Conservation (phyloP, 2,888 invertebrate genomes). For the Myopa tessellatipennis region DNA sequence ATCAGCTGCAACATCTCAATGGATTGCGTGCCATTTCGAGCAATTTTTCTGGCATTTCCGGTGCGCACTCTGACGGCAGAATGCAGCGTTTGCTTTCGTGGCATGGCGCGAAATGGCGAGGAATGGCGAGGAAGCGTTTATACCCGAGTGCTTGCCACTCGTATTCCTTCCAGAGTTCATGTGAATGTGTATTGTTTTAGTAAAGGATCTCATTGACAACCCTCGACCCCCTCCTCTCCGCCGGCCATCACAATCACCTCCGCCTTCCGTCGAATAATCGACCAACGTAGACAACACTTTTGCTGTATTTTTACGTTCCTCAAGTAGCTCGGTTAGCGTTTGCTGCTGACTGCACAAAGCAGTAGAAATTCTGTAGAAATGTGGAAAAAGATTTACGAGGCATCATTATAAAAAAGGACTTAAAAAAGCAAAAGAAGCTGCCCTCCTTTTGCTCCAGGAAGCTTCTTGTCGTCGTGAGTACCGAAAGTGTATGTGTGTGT, state of each 20-base stretch:
- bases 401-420: constrained; percentile 24
- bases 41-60: constrained; percentile 37
- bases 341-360: background rate
- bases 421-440: background rate
- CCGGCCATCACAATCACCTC: background rate
- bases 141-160: too few species aligned
- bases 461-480: constrained; percentile 1
- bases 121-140: background rate
- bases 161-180: too few species aligned
- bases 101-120: background rate
- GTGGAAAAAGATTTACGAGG: constrained; percentile 44
- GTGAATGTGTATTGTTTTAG: too few species aligned
- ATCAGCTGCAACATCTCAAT: constrained; percentile 37
- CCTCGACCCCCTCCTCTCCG: background rate
- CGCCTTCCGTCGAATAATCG: background rate
- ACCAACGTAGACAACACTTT: background rate
- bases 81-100: constrained; percentile 9
- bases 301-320: background rate
- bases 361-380: constrained; percentile 27
- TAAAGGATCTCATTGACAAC: too few species aligned
- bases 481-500: constrained; percentile 5
- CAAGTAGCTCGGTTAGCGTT: constrained; percentile 15
- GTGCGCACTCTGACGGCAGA: background rate
- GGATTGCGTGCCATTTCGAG: constrained; percentile 30
- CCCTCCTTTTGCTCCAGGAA: background rate